Conservation (phyloP, 2,113 vertebrate genomes). For the Microcebus ravelobensis region DNA sequence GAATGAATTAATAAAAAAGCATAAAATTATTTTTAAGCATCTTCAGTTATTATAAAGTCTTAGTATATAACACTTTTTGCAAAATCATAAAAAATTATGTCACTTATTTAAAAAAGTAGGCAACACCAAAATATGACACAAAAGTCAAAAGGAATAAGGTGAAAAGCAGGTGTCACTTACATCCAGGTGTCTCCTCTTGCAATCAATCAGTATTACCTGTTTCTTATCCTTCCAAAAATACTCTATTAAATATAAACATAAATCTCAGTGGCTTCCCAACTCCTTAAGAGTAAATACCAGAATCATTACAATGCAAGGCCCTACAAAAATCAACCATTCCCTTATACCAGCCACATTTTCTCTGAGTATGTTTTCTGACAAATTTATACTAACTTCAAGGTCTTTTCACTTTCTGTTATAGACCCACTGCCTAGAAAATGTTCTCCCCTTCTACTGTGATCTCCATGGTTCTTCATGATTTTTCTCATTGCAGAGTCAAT, state of each 20-base stretch:
- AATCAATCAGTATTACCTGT: not conserved
- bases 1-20: slow-evolving; percentile 40
- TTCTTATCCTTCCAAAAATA: slow-evolving; percentile 1
- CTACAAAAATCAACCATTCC: not conserved
- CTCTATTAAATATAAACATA: not conserved
- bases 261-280: not conserved
- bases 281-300: not conserved
- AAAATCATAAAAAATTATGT: slow-evolving; percentile 23
- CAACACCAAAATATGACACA: not conserved
- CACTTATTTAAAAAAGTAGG: slow-evolving; percentile 8
- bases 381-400: not conserved
- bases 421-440: not conserved
- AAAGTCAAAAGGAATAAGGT: slow-evolving; percentile 29
- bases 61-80: not conserved
- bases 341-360: not conserved
- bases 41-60: not conserved
- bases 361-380: not conserved
- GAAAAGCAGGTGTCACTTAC: not conserved
- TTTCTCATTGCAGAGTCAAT: not conserved
- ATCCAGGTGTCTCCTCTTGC: not conserved
- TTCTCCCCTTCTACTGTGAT: not conserved
- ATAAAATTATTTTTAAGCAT: slow-evolving; percentile 19
- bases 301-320: not conserved
- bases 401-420: not conserved
- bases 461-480: accelerated